Evolutionary conservation across 2,113 vertebrate genomes (phyloP), one percentile per base, ranked within the genome.

Genomic region (Caloenas nicobarica): DNA sequence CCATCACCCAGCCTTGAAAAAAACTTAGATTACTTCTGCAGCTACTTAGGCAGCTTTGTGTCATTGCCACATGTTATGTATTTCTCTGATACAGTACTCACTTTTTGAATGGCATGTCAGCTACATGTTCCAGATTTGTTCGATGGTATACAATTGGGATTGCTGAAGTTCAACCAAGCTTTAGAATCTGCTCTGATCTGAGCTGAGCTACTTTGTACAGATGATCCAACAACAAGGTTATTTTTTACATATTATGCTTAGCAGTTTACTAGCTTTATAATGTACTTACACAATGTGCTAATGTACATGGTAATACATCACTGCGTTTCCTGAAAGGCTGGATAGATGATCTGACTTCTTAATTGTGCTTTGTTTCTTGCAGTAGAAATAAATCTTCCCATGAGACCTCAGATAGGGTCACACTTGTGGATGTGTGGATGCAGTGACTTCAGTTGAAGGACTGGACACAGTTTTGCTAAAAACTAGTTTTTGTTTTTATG

Each of bases 181-280:
- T 91, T 56, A 85, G 26, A 68, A 36, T 60, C 38, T 65, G 22
- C 74, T 24, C 72, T 82, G 69, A 54, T 87, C 87, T 92, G 91
- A 96, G 44, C 12, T 72, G 61, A 76, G 69, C 28, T 95, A 56
- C 88, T 96, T 95, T 66, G 81, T 80, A 81, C 38, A 93, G 73
- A 80, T 93, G 40, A 93, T 83, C 78, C 86, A 92, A 15, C 36
- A 80, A 28, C 46, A 13, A 58, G 69, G 71, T 88, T 91, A 78
- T 79, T 96, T 16, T 91, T 78, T 87, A 89, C 16, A 51, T 76
- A 79, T 85, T 40, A 62, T 57, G 34, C 48, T 91, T 91, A 97
- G 57, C 40, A 58, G 34, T 81, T 17, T 88, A 40, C 25, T 69
- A 80, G 42, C 69, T 96, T 94, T 89, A 58, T 93, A 42, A 40